Base-by-base conservation (phyloP, 2,797 vertebrate species). In the Melanotaenia maccullochi region DNA sequence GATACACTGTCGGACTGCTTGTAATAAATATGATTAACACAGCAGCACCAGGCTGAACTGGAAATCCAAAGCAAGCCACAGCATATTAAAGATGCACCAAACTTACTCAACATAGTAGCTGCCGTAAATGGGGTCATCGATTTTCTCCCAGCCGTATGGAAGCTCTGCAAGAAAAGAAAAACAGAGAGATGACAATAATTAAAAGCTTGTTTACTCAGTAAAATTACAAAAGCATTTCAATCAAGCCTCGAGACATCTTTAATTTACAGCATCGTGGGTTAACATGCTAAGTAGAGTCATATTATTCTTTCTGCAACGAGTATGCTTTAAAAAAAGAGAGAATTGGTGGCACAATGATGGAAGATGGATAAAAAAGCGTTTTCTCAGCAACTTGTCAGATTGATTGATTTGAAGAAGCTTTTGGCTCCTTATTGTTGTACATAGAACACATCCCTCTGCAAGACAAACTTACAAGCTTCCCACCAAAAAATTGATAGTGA, bases 81-180 rank as follows among this genome's bases (percentile, higher is more conserved):
- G 75, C 57, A 76, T 85, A 93, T 93, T 94, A 91, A 95, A 93
- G 75, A 92, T 90, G 90, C 58, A 85, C 86, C 79, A 85, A 91
- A 98, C 98, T 98, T 96, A 99, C 98, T 99, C 98, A 77, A 99
- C 97, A 93, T 98, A 99, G 90, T 99, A 99, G 94, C 97, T 98
- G 95, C 98, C 97, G 90, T 99, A 98, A 94, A 99, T 96, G 87
- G 97, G 97, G 94, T 99, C 98, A 95, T 99, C 97, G 90, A 99
- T 99, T 96, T 99, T 99, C 96, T 99, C 98, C 98, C 98, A 99
- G 95, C 97, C 98, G 91, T 99, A 99, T 55, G 97, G 98, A 96
- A 99, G 96, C 92, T 99, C 98, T 99, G 96, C 1, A 60, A 69
- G 24, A 30, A 71, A 44, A 9, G 72, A 16, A 18, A 30, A 25